These are phyloP conservation scores for Orthosia gracilis DNA, from an alignment of 2,888 invertebrate genomes.

Conservation along the genomic window DNA sequence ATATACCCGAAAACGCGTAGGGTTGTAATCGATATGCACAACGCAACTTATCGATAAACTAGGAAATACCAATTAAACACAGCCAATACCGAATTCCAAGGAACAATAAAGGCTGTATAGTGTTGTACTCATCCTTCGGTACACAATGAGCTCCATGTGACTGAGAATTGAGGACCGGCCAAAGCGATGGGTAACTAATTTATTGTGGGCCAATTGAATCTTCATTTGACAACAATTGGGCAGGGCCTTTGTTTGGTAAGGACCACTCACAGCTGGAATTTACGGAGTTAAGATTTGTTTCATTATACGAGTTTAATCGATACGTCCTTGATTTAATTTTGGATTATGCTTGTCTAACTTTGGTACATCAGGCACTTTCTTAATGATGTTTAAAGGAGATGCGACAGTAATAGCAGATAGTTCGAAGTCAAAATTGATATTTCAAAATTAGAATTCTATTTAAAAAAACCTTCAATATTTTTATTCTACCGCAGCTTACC, in stretches of 20 bases:
- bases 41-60: constrained; percentile 65
- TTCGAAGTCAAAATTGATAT: background rate
- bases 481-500: background rate
- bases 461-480: too few relatives aligned
- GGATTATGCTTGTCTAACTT: constrained; percentile 52
- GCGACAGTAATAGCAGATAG: constrained; percentile 1
- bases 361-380: constrained; percentile 12
- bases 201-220: constrained; percentile 88
- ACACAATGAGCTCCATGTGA: constrained; percentile 74
- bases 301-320: constrained; percentile 64
- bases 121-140: constrained; percentile 71
- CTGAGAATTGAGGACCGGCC: constrained; percentile 83
- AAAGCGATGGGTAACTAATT: constrained; percentile 75
- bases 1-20: constrained; percentile 60
- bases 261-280: constrained; percentile 68
- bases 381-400: constrained; percentile 17
- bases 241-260: constrained; percentile 78
- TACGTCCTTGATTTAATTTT: constrained; percentile 55
- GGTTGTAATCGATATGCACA: constrained; percentile 62
- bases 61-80: constrained; percentile 76
- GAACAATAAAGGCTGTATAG: constrained; percentile 79
- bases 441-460: background rate
- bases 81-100: constrained; percentile 74
- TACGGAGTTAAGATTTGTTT: constrained; percentile 76
- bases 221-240: constrained; percentile 89